Base-by-base conservation (phyloP, 2,888 invertebrate genomes). In the Cheilosia vulpina region DNA sequence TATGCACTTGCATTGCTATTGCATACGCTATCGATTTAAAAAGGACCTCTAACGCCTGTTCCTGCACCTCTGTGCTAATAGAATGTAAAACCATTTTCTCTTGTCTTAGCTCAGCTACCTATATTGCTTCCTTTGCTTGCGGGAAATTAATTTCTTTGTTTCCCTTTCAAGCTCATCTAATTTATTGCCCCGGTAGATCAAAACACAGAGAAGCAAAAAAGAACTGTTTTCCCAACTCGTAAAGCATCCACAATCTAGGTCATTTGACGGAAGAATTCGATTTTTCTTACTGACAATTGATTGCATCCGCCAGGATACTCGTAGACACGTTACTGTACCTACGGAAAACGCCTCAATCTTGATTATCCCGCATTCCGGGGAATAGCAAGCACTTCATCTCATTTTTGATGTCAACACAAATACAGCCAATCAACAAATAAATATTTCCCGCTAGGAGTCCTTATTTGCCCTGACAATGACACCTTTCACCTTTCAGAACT, bases 401-500 rank as follows among this genome's bases (percentile, higher is more conserved):
- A 75, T 84, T 79, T 79, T 75, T 79, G 55, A 65, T 75, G 75
- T 75, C 75, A 84, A 75, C 65, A 84, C 75, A 68, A 80, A 63
- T 58, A 81, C 24, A 60, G 41, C 41, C 63, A 79, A 84, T 84
- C 69, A 79, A 69, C 73, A 84, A 84, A 84, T 84, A 84, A 79
- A 79, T 84, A 79, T 84, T 47, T 9, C 19, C 73, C 69, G 66
- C 78, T 60, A 52, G 52, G 43, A 55, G 72, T 63, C 50, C 68
- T 69, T 75, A 58, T 84, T 84, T 84, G 68, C 24, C 65, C 53
- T 79, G 75, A 47, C 63, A 84, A 79, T 78, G 84, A 71, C 84
- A 76, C 84, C 75, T 71, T 79, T 75, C 75, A 66, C 60, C 60
- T 65, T 55, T 80, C 62, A 62, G 65, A 71, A 53, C 53, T 60